phyloP scores from a whole-genome alignment of 2,113 vertebrate species.

The Lepus europaeus region DNA sequence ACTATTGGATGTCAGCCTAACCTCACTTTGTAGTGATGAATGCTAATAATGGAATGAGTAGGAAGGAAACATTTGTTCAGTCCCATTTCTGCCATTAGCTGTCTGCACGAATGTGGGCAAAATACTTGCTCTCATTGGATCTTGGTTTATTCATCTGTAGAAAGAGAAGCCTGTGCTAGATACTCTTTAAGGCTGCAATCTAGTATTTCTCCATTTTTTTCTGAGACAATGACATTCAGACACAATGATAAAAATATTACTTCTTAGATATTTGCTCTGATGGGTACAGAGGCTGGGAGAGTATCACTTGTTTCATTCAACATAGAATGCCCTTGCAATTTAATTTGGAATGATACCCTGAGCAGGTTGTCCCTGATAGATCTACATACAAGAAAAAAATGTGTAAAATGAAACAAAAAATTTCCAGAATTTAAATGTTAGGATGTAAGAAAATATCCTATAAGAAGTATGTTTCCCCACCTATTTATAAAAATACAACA shows the following conservation, averaged over 20 bases:
- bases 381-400: conserved; percentile 72
- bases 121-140: neutral
- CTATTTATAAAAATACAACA: conserved; percentile 82
- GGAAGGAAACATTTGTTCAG: neutral
- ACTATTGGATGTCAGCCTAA: neutral
- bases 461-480: conserved; percentile 85
- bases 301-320: conserved; percentile 75
- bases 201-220: neutral
- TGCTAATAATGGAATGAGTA: neutral
- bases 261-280: conserved; percentile 75
- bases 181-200: neutral
- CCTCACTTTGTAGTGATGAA: neutral
- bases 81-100: neutral
- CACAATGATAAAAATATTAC: neutral
- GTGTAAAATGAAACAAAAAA: conserved; percentile 78
- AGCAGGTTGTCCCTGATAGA: conserved; percentile 78
- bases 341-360: conserved; percentile 79
- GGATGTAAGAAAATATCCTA: conserved; percentile 85
- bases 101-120: neutral
- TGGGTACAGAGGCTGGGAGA: conserved; percentile 44
- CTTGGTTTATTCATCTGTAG: neutral
- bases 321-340: conserved; percentile 79
- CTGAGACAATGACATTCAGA: neutral
- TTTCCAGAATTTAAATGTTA: conserved; percentile 80
- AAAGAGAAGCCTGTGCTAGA: neutral